phyloP scores from a whole-genome alignment of 2,888 invertebrate genomes.

The Pristionchus arcanus region DNA sequence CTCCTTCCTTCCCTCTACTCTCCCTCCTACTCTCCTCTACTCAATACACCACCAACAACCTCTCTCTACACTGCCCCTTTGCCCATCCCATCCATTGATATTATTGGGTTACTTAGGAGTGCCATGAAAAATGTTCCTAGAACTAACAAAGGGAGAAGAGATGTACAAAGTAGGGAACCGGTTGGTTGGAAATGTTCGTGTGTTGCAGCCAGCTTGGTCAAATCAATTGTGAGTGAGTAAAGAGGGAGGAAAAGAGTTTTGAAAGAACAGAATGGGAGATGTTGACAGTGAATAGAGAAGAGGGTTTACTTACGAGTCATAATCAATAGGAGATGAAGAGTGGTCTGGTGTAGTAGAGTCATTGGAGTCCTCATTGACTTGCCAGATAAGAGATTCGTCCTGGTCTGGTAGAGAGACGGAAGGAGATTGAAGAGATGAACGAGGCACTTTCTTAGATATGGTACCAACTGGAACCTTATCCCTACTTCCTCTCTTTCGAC shows the following conservation, averaged over 20 bases:
- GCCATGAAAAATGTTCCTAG: background rate
- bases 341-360: constrained; percentile 48
- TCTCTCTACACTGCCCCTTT: constrained; percentile 2
- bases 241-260: background rate
- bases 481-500: constrained; percentile 19
- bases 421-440: constrained; percentile 16
- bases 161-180: constrained; percentile 41
- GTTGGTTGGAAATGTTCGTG: constrained; percentile 30
- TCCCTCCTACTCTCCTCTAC: background rate
- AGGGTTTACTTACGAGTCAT: constrained; percentile 64
- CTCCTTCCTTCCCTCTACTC: background rate
- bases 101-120: constrained; percentile 27
- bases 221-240: background rate
- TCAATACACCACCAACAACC: constrained; percentile 29
- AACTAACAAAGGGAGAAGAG: background rate
- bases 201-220: constrained; percentile 35
- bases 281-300: background rate
- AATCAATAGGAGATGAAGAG: constrained; percentile 59
- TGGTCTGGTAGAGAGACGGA: background rate
- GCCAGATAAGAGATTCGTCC: constrained; percentile 62
- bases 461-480: background rate
- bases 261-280: background rate
- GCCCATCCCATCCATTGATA: constrained; percentile 34
- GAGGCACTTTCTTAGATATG: constrained; percentile 7
- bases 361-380: constrained; percentile 61